A percentile compares a stretch with the other conserved stretches of the same genome.
phyloP scores from a whole-genome alignment of 2,797 vertebrate species.

The Sparidentex hasta region DNA sequence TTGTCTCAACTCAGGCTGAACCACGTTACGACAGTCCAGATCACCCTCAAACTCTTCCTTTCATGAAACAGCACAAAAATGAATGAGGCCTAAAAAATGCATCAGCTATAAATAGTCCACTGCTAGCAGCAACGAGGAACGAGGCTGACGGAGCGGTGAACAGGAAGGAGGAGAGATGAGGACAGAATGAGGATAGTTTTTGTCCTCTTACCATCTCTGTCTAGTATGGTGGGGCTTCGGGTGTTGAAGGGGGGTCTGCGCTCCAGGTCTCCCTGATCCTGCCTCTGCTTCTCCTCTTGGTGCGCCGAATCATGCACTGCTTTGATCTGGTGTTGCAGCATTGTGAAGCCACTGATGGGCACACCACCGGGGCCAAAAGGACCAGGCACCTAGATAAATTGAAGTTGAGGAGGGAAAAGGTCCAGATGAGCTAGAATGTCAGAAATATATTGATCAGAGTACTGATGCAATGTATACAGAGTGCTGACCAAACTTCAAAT shows the following conservation, averaged over 20 bases:
- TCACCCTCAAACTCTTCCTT: conserved; percentile 24
- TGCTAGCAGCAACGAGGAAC: conserved; percentile 42
- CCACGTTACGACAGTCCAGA: conserved; percentile 35
- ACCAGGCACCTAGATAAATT: conserved; percentile 76
- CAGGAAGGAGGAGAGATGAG: conserved; percentile 14
- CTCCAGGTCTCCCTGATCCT: conserved; percentile 92
- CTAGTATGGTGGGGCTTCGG: conserved; percentile 90
- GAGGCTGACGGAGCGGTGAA: conserved; percentile 30
- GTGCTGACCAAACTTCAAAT: not conserved
- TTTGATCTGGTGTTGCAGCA: conserved; percentile 97
- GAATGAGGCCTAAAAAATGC: conserved; percentile 48
- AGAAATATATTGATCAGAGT: conserved; percentile 1
- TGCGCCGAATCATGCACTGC: conserved; percentile 94
- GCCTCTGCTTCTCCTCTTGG: conserved; percentile 94
- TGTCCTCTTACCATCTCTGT: conserved; percentile 91
- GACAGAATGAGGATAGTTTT: conserved; percentile 24
- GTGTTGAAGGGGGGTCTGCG: conserved; percentile 86
- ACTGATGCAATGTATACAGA: not conserved
- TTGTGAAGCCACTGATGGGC: conserved; percentile 91
- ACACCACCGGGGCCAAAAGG: conserved; percentile 75
- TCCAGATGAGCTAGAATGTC: not conserved
- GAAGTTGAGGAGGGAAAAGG: not conserved
- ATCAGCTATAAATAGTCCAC: conserved; percentile 51
- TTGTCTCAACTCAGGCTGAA: conserved; percentile 35
- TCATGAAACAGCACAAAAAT: conserved; percentile 42